These are phyloP conservation scores for Callionymus lyra DNA, from an alignment of 2,113 vertebrate genomes.

Conservation along the genomic window DNA sequence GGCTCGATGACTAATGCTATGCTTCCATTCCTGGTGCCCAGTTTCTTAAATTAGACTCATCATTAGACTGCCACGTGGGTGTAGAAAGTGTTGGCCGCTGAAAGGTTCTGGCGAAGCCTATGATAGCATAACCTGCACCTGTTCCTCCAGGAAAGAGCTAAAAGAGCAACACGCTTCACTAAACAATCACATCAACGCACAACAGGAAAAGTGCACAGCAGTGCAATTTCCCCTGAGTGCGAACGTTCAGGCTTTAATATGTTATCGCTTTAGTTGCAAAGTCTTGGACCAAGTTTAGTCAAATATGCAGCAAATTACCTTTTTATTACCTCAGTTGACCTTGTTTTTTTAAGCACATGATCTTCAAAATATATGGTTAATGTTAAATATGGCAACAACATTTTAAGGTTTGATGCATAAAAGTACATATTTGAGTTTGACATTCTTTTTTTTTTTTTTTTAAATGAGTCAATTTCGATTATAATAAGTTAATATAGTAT, in stretches of 20 bases:
- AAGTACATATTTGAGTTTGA: no score
- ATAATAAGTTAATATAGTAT: no score
- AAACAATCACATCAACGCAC: constrained; percentile 31
- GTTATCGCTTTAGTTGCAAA: no score
- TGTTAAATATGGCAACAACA: no score
- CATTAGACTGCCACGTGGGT: constrained; percentile 51
- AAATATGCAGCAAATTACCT: no score
- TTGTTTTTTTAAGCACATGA: no score
- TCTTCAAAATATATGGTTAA: no score
- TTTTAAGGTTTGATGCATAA: no score
- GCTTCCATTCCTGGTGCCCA: constrained; percentile 44
- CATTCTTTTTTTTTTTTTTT: no score
- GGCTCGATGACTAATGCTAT: constrained; percentile 13
- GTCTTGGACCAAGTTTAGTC: no score
- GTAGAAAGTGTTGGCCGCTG: constrained; percentile 49
- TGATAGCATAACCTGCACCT: constrained; percentile 64
- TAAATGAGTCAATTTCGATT: no score
- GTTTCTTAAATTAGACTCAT: constrained; percentile 53
- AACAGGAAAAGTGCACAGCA: constrained; percentile 7
- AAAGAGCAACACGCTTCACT: constrained; percentile 35
- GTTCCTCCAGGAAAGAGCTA: constrained; percentile 53
- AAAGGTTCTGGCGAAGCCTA: constrained; percentile 54
- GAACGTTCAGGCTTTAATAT: not conserved
- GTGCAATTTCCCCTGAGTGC: not conserved
- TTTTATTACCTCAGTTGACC: no score